phyloP scores from a whole-genome alignment of 2,888 invertebrate species.

The Conchocele bisecta region DNA sequence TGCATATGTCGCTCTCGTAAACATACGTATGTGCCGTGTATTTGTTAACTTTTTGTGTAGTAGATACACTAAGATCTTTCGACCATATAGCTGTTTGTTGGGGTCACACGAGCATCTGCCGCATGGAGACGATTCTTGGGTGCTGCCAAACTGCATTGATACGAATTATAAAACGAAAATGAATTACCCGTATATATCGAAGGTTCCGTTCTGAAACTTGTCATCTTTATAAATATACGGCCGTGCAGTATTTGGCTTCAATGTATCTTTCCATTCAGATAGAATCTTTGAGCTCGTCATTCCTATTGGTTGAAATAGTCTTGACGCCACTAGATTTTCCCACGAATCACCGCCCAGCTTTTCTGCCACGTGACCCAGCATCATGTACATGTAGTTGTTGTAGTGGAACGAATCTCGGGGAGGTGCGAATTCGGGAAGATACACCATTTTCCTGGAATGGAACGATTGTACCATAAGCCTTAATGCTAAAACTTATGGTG shows the following conservation, averaged over 20 bases:
- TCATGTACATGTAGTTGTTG: constrained; percentile 55
- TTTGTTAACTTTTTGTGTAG: neutral
- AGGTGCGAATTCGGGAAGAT: constrained; percentile 31
- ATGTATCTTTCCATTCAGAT: constrained; percentile 15
- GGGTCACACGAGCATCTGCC: no score
- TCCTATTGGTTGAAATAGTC: constrained; percentile 45
- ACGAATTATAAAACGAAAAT: no score
- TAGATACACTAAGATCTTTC: neutral
- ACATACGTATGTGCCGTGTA: neutral
- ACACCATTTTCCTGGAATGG: constrained; percentile 50
- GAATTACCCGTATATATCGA: constrained; percentile 31
- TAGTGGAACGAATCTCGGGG: constrained; percentile 56
- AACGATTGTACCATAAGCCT: no score
- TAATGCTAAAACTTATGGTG: no score
- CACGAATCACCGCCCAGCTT: constrained; percentile 39
- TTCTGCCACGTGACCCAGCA: constrained; percentile 55
- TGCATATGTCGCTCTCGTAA: neutral
- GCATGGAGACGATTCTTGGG: no score
- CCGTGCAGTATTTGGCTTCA: constrained; percentile 14
- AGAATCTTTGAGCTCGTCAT: constrained; percentile 50
- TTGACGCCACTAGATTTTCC: constrained; percentile 44
- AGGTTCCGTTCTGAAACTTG: constrained; percentile 21
- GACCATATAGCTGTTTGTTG: no score
- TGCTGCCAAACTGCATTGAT: no score
- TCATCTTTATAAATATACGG: constrained; percentile 39